Conservation (phyloP, 1,140 invertebrate genomes). For the Diuraphis noxia region DNA sequence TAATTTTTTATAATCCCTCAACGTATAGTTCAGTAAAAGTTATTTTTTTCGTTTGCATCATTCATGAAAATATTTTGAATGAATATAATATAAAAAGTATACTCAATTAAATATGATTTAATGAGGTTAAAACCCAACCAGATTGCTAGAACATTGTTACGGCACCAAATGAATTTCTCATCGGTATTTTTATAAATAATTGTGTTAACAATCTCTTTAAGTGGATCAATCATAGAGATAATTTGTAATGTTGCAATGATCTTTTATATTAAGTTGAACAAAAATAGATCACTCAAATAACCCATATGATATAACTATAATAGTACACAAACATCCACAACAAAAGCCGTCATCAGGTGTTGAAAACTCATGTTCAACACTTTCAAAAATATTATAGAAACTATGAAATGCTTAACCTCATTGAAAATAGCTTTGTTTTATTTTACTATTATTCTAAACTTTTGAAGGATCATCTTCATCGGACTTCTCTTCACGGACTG, state of each 20-base stretch:
- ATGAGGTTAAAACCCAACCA: not conserved
- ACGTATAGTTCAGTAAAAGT: not conserved
- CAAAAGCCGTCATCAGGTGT: not conserved
- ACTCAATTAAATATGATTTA: not conserved
- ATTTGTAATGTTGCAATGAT: not conserved
- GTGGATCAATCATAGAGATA: not conserved
- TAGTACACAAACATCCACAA: not conserved
- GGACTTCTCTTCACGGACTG: not conserved
- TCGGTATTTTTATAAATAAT: not conserved
- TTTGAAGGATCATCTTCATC: not conserved
- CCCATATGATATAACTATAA: not conserved
- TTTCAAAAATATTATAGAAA: not conserved
- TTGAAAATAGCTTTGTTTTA: not conserved
- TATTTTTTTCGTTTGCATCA: not conserved
- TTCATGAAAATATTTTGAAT: not conserved
- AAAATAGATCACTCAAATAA: not conserved
- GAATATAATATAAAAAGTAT: not conserved
- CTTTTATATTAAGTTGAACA: too few relatives aligned
- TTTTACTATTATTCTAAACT: not conserved
- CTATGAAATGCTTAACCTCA: not conserved
- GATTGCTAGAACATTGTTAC: not conserved
- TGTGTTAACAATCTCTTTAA: not conserved
- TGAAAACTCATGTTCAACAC: not conserved
- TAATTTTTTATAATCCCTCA: not conserved
- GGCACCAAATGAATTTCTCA: too few relatives aligned